phyloP scores from a whole-genome alignment of 1,140 invertebrate species.

The Trissolcus basalis region DNA sequence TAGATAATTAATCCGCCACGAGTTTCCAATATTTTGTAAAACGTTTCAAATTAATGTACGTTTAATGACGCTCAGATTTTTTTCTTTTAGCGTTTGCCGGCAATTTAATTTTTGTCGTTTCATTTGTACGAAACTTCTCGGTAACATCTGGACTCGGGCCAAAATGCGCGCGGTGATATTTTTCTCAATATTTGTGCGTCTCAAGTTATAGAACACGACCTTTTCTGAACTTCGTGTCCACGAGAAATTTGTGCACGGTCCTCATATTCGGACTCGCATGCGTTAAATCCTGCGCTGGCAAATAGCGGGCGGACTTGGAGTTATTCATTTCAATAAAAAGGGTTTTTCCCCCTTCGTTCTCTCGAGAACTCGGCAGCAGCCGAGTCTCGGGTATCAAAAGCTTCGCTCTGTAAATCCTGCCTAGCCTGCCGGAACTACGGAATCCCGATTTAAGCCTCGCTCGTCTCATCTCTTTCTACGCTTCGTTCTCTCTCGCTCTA shows the following conservation, averaged over 20 bases:
- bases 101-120: too few relatives aligned
- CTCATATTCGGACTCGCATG: slow-evolving; percentile 24
- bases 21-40: too few relatives aligned
- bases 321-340: slow-evolving; percentile 52
- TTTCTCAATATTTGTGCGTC: slow-evolving; percentile 32
- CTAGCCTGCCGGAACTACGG: slow-evolving; percentile 13
- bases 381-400: slow-evolving; percentile 45
- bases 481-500: too few relatives aligned
- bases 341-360: slow-evolving; percentile 41
- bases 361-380: slow-evolving; percentile 32
- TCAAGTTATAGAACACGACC: slow-evolving; percentile 8
- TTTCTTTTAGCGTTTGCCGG: too few relatives aligned
- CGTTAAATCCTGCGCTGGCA: slow-evolving; percentile 27
- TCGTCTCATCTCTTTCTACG: slow-evolving; percentile 16
- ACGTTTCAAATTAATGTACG: too few relatives aligned
- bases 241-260: slow-evolving; percentile 23
- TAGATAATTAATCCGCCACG: too few relatives aligned
- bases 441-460: slow-evolving; percentile 39
- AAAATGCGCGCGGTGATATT: slow-evolving; percentile 6
- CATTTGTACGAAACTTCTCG: too few relatives aligned
- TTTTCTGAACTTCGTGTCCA: slow-evolving; percentile 24
- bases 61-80: too few relatives aligned
- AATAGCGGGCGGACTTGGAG: slow-evolving; percentile 38
- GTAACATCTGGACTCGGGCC: too few relatives aligned
- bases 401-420: slow-evolving; percentile 33